Percentiles rank a stretch among this genome's conserved stretches.
Evolutionary conservation across 64 coral and sea anemone genomes (phyloP).

Genomic region (Hydrozoanthus tunicans): DNA sequence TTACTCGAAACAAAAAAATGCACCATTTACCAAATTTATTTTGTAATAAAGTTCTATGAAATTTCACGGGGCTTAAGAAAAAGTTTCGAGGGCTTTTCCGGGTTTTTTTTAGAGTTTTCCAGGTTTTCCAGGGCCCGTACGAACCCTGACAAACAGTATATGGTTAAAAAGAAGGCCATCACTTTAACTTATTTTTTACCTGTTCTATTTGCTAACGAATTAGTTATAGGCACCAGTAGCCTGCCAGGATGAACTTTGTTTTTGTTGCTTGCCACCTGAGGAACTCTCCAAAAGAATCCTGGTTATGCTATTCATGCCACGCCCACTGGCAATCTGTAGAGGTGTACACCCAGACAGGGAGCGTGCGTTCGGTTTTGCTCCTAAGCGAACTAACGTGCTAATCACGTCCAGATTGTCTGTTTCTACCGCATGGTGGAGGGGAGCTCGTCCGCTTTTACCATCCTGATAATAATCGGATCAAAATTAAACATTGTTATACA

Average conservation of each 20-base stretch:
- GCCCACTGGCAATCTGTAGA: slow-evolving; percentile 78
- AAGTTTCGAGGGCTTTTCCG: too few species aligned
- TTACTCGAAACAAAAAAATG: too few species aligned
- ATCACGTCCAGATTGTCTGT: slow-evolving; percentile 57
- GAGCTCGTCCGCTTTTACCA: slow-evolving; percentile 93
- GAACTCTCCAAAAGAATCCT: slow-evolving; percentile 30
- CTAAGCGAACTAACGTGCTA: slow-evolving; percentile 48
- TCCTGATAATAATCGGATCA: slow-evolving; percentile 62
- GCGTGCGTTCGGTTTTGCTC: slow-evolving; percentile 68
- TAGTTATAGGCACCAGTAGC: slow-evolving; percentile 11
- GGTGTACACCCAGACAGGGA: slow-evolving; percentile 84
- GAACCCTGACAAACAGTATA: too few species aligned
- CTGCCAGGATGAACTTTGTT: slow-evolving; percentile 18
- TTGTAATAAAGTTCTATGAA: too few species aligned
- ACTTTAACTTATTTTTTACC: neutral
- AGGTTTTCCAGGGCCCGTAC: too few species aligned
- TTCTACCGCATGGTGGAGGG: slow-evolving; percentile 95
- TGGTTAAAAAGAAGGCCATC: too few species aligned
- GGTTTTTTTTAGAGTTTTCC: too few species aligned
- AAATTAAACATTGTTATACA: neutral
- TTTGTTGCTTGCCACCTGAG: neutral
- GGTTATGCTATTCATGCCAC: slow-evolving; percentile 58
- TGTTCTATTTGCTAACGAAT: neutral
- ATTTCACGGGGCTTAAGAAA: too few species aligned
- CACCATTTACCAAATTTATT: too few species aligned